These are phyloP conservation scores for Drosophila fulvimacula DNA, from an alignment of 2,888 invertebrate genomes.

Conservation along the genomic window DNA sequence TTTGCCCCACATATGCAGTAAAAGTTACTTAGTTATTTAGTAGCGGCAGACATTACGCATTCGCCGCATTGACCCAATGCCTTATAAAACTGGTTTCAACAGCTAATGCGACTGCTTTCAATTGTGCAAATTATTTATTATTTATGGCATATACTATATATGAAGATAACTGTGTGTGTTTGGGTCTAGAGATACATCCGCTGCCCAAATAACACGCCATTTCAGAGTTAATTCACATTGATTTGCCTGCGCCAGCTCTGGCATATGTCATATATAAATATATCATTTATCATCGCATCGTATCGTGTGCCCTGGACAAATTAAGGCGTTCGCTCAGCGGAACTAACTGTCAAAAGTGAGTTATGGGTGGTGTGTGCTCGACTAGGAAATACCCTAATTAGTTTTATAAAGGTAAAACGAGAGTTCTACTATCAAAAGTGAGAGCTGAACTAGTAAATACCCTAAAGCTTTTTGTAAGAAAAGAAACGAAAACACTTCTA, in stretches of 20 bases:
- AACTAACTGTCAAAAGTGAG: conserved; percentile 40
- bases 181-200: conserved; percentile 41
- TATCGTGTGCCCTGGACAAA: conserved; percentile 25
- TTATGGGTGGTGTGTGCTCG: not conserved
- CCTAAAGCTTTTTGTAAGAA: too few relatives aligned
- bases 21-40: conserved; percentile 16
- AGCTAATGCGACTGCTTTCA: conserved; percentile 29
- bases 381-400: not conserved
- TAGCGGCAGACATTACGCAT: conserved; percentile 34
- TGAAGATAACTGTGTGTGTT: conserved; percentile 6
- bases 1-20: conserved; percentile 32
- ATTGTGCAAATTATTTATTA: conserved; percentile 38
- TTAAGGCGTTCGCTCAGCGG: conserved; percentile 40
- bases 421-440: rapidly evolving
- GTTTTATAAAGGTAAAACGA: not conserved
- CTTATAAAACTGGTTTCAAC: conserved; percentile 34
- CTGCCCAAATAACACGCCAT: conserved; percentile 35
- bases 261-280: conserved; percentile 24
- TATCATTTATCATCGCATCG: conserved; percentile 21
- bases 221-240: conserved; percentile 33
- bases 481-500: too few relatives aligned
- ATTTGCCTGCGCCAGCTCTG: conserved; percentile 25
- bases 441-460: not conserved
- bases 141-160: not conserved
- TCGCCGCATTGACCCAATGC: conserved; percentile 46